A percentile compares a stretch with the other conserved stretches of the same genome.
phyloP scores from a whole-genome alignment of 2,113 vertebrate genomes.

The Cyanistes caeruleus region DNA sequence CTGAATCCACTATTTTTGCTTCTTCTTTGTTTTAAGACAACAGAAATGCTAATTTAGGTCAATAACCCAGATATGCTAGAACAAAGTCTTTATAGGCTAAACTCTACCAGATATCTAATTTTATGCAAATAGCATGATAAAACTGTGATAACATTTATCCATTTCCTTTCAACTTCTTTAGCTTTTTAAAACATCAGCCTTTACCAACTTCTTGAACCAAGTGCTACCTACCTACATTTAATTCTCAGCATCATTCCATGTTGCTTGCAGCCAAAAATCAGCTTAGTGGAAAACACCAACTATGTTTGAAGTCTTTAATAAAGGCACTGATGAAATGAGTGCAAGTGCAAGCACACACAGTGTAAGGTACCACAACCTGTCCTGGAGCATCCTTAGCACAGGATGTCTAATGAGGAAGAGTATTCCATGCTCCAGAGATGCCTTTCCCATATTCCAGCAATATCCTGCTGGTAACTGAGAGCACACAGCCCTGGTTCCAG shows the following conservation, averaged over 20 bases:
- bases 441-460: background rate
- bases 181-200: background rate
- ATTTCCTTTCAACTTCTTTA: background rate
- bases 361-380: background rate
- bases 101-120: background rate
- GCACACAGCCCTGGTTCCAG: background rate
- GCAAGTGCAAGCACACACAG: background rate
- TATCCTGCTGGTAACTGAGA: background rate
- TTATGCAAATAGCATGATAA: background rate
- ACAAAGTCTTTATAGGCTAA: background rate
- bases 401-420: background rate
- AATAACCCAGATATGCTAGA: background rate
- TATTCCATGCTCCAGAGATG: background rate
- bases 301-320: background rate
- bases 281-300: background rate
- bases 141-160: background rate
- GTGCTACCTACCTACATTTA: background rate
- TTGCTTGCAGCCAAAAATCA: background rate
- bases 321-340: accelerated
- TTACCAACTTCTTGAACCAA: background rate
- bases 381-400: background rate
- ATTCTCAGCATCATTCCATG: background rate
- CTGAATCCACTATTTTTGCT: background rate
- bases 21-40: background rate
- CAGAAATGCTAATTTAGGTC: background rate